Percentiles rank a stretch among this genome's conserved stretches.
phyloP scores from a whole-genome alignment of 2,113 vertebrate species.

The Emydocephalus ijimae region DNA sequence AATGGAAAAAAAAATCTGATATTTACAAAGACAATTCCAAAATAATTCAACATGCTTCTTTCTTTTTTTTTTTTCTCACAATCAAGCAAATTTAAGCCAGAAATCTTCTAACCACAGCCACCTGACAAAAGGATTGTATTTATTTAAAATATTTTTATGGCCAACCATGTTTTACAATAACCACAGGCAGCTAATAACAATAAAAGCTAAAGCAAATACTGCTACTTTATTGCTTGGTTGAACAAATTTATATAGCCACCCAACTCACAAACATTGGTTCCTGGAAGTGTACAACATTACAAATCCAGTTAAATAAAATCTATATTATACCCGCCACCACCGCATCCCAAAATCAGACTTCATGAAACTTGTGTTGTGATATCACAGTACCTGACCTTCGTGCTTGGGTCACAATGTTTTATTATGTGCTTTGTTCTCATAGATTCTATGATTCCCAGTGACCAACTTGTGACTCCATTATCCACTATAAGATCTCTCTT shows the following conservation, averaged over 20 bases:
- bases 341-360: background rate
- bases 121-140: background rate
- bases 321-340: background rate
- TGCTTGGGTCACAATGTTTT: background rate
- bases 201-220: background rate
- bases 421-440: background rate
- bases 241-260: background rate
- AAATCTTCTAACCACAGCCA: background rate
- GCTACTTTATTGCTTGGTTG: background rate
- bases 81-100: background rate
- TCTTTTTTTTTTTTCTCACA: background rate
- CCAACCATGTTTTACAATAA: background rate
- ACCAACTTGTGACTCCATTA: background rate
- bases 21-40: background rate
- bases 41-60: background rate
- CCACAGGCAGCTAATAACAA: background rate
- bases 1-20: background rate
- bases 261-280: background rate
- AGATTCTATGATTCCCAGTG: background rate
- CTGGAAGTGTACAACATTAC: background rate
- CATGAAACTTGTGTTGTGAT: background rate
- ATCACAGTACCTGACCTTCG: background rate
- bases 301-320: background rate
- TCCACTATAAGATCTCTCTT: background rate
- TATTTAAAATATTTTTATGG: background rate